Evolutionary conservation across 2,888 invertebrate genomes (phyloP).

Genomic region (Trissolcus japonicus): DNA sequence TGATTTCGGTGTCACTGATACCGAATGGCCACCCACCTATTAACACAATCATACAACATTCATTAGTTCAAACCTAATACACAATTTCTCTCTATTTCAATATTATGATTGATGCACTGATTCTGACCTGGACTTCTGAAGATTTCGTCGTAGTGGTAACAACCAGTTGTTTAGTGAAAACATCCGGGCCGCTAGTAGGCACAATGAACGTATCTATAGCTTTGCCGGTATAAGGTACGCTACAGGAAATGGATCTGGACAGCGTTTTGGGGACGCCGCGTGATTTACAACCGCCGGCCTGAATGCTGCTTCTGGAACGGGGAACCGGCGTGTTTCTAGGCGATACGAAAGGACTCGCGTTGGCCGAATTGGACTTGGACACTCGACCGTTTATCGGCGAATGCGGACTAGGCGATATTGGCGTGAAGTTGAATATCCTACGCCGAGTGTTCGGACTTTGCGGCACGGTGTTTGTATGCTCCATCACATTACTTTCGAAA

Average conservation of each 20-base stretch:
- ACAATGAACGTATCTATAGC: slow-evolving; percentile 69
- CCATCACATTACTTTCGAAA: slow-evolving; percentile 77
- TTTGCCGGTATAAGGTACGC: slow-evolving; percentile 68
- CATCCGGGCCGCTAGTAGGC: slow-evolving; percentile 68
- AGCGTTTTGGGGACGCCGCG: slow-evolving; percentile 67
- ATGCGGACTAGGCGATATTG: slow-evolving; percentile 88
- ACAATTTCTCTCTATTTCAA: neutral
- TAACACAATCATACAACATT: neutral
- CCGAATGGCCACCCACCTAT: slow-evolving; percentile 60
- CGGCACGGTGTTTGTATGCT: slow-evolving; percentile 78
- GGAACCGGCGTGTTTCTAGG: slow-evolving; percentile 87
- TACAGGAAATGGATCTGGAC: slow-evolving; percentile 73
- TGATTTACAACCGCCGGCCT: slow-evolving; percentile 74
- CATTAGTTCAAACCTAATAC: neutral
- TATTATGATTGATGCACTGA: neutral
- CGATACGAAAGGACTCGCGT: slow-evolving; percentile 88
- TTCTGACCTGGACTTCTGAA: slow-evolving; percentile 61
- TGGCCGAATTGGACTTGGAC: slow-evolving; percentile 82
- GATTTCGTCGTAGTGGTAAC: slow-evolving; percentile 62
- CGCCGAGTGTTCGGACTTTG: slow-evolving; percentile 87
- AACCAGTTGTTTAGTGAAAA: slow-evolving; percentile 53
- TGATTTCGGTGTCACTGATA: slow-evolving; percentile 56
- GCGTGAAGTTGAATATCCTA: slow-evolving; percentile 90
- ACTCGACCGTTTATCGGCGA: slow-evolving; percentile 79
- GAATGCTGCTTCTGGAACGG: slow-evolving; percentile 80